Evolutionary conservation across 30 jellyfish, hydroid and myxozoan genomes (phyloP).

Genomic region (Aurelia sp.): DNA sequence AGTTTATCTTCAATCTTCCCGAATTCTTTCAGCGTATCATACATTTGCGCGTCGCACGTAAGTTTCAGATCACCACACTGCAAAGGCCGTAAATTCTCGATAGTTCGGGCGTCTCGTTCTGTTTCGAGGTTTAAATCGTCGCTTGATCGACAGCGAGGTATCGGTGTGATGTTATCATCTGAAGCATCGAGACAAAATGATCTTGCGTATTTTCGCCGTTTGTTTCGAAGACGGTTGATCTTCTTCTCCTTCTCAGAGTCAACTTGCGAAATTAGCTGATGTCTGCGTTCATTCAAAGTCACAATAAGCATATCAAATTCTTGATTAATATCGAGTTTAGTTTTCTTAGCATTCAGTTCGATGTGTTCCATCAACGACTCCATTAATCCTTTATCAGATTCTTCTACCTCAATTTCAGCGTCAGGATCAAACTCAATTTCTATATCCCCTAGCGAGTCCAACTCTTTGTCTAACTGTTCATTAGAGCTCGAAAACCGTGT

Average conservation of each 20-base stretch:
- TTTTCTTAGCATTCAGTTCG: slow-evolving; percentile 34
- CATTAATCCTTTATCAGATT: slow-evolving; percentile 57
- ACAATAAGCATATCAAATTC: slow-evolving; percentile 45
- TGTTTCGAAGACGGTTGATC: slow-evolving; percentile 55
- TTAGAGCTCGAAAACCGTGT: slow-evolving; percentile 22
- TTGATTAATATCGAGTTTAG: slow-evolving; percentile 13
- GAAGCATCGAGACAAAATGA: slow-evolving; percentile 34
- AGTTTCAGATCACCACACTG: slow-evolving; percentile 71
- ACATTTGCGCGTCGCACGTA: slow-evolving; percentile 19
- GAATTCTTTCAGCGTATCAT: slow-evolving; percentile 36
- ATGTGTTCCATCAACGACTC: slow-evolving; percentile 64
- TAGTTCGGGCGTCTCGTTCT: slow-evolving; percentile 63
- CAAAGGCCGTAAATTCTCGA: slow-evolving; percentile 58
- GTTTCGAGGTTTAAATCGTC: slow-evolving; percentile 60
- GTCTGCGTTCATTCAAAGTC: slow-evolving; percentile 51
- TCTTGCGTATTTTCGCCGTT: slow-evolving; percentile 50
- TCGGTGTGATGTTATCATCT: slow-evolving; percentile 6
- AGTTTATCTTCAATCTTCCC: slow-evolving; percentile 59
- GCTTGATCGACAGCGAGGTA: slow-evolving; percentile 24
- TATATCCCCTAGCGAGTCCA: slow-evolving; percentile 43
- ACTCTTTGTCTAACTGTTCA: not conserved
- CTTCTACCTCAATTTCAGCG: slow-evolving; percentile 48
- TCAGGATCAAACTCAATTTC: slow-evolving; percentile 37
- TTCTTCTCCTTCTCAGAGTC: slow-evolving; percentile 49
- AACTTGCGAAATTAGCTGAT: slow-evolving; percentile 44